Evolutionary conservation across 2,888 invertebrate species (phyloP).

Genomic region (Trichopria drosophilae): DNA sequence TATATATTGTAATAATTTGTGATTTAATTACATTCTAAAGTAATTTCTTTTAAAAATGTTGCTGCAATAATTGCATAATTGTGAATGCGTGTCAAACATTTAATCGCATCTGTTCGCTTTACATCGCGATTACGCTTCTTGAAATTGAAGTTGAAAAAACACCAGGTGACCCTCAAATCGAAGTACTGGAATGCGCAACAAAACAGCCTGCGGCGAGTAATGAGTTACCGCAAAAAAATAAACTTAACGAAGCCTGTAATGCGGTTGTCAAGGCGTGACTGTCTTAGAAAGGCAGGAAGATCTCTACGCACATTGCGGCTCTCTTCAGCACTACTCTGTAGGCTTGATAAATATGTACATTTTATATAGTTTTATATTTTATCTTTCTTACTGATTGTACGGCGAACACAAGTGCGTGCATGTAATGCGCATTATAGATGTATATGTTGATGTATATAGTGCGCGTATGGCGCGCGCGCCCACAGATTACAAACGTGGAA

Average conservation of each 20-base stretch:
- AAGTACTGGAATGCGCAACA: conserved; percentile 15
- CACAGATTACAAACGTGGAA: conserved; percentile 30
- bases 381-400: not conserved
- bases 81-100: not conserved
- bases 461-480: conserved; percentile 25
- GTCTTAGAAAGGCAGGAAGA: conserved; percentile 30
- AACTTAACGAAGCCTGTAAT: conserved; percentile 53
- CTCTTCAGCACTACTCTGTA: too few species aligned
- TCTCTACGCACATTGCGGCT: too few species aligned
- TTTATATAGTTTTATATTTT: not conserved
- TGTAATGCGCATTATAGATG: too few species aligned
- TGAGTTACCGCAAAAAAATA: conserved; percentile 33
- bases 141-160: conserved; percentile 3
- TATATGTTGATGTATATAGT: too few species aligned
- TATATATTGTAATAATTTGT: too few species aligned
- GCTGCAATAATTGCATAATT: not conserved
- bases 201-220: conserved; percentile 4
- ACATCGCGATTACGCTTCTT: not conserved
- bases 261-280: conserved; percentile 52
- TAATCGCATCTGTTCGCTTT: too few species aligned
- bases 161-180: too few species aligned
- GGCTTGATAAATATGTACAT: not conserved
- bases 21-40: not conserved
- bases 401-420: too few species aligned
- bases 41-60: not conserved